phyloP scores from a whole-genome alignment of 2,797 vertebrate species.

The Sylvia borin region DNA sequence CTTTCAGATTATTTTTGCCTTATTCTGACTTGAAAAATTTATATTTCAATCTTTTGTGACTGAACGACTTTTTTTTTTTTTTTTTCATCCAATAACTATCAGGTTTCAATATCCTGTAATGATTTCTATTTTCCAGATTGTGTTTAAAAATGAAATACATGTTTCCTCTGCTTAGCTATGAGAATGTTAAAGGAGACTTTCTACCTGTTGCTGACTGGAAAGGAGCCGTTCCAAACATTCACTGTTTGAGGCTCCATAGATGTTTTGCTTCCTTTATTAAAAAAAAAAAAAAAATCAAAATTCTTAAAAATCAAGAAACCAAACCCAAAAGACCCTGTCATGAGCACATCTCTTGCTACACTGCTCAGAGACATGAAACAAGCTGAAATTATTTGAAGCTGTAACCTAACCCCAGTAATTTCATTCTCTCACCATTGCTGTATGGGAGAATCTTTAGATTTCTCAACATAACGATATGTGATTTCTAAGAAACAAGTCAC shows the following conservation, averaged over 20 bases:
- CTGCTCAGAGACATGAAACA: background rate
- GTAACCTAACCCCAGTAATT: background rate
- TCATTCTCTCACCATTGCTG: background rate
- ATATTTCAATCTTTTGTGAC: background rate
- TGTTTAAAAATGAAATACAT: background rate
- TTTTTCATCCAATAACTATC: background rate
- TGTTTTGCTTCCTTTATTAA: background rate
- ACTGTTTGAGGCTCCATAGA: background rate
- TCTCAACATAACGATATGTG: background rate
- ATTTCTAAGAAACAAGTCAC: background rate
- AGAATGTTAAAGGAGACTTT: background rate
- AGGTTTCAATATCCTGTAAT: background rate
- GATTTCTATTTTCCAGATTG: background rate
- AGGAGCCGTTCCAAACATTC: background rate
- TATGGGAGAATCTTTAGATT: background rate
- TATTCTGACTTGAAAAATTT: background rate
- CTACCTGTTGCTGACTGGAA: background rate
- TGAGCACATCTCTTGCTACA: background rate
- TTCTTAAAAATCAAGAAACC: background rate
- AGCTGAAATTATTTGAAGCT: background rate
- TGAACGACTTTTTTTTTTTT: background rate
- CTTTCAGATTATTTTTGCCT: background rate
- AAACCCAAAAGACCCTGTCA: background rate
- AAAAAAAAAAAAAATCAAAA: background rate
- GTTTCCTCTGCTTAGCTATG: background rate